Percentiles rank a stretch among this genome's conserved stretches.
Conservation (phyloP, 2,113 vertebrate genomes). For the Lophura nycthemera region DNA sequence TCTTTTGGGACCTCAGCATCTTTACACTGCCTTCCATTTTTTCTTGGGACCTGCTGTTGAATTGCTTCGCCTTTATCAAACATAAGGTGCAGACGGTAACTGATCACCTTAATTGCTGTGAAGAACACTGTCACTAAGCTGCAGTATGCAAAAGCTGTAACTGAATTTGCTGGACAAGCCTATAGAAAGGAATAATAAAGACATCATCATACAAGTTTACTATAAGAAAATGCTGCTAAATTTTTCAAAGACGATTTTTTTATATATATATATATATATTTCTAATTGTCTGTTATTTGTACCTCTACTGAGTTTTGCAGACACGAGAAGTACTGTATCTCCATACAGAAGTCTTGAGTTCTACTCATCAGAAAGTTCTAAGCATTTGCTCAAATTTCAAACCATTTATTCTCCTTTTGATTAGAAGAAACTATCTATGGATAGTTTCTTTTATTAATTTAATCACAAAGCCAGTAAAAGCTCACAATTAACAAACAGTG, state of each 20-base stretch:
- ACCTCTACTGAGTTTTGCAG: not conserved
- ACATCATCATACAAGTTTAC: not conserved
- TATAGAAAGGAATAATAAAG: constrained; percentile 63
- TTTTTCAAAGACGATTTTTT: not conserved
- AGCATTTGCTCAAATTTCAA: not conserved
- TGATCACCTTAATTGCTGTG: constrained; percentile 90
- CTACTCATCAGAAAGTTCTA: not conserved
- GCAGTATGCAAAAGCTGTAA: constrained; percentile 93
- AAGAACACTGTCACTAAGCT: constrained; percentile 89
- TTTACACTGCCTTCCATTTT: constrained; percentile 77
- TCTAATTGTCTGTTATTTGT: not conserved
- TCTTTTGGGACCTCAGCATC: constrained; percentile 80
- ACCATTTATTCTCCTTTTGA: not conserved
- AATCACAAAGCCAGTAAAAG: not conserved
- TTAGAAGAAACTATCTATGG: not conserved
- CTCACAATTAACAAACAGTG: not conserved
- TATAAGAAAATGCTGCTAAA: not conserved
- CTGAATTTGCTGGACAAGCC: constrained; percentile 89
- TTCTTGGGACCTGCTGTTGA: constrained; percentile 79
- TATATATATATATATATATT: not conserved
- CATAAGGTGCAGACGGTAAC: constrained; percentile 94
- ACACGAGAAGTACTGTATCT: not conserved
- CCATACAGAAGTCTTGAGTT: not conserved
- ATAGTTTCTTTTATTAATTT: not conserved
- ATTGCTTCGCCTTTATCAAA: constrained; percentile 90